phyloP scores from a whole-genome alignment of 2,888 invertebrate genomes.

The Rhagium mordax region DNA sequence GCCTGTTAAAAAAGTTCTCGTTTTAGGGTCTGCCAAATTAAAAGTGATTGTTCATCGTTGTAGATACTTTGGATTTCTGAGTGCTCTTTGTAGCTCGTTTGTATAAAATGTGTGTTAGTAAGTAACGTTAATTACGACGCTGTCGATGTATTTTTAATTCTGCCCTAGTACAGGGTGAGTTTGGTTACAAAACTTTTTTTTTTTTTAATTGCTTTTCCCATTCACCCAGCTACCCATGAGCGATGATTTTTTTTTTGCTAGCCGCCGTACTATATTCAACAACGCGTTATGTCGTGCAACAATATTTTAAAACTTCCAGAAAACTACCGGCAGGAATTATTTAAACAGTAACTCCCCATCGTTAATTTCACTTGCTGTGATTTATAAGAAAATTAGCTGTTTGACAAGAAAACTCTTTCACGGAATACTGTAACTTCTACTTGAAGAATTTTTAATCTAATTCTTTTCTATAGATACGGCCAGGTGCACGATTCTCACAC shows the following conservation, averaged over 20 bases:
- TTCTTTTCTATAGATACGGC: conserved; percentile 51
- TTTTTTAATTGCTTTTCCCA: no score
- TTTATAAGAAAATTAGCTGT: conserved; percentile 34
- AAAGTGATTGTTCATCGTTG: conserved; percentile 34
- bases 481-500: conserved; percentile 55
- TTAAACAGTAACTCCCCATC: conserved; percentile 10
- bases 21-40: conserved; percentile 36
- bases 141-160: neutral
- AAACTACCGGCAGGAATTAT: neutral
- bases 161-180: no score
- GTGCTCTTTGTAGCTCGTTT: neutral
- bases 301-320: conserved; percentile 4
- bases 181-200: no score
- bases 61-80: conserved; percentile 11
- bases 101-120: conserved; percentile 26
- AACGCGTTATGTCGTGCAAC: no score
- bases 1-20: conserved; percentile 29
- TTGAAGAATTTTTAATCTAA: conserved; percentile 57
- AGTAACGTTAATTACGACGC: neutral
- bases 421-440: conserved; percentile 45
- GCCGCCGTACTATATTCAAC: no score
- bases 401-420: conserved; percentile 44
- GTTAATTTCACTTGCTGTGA: conserved; percentile 20
- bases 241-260: no score
- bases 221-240: no score